phyloP scores from a whole-genome alignment of 2,113 vertebrate genomes.

The Macrotis lagotis region DNA sequence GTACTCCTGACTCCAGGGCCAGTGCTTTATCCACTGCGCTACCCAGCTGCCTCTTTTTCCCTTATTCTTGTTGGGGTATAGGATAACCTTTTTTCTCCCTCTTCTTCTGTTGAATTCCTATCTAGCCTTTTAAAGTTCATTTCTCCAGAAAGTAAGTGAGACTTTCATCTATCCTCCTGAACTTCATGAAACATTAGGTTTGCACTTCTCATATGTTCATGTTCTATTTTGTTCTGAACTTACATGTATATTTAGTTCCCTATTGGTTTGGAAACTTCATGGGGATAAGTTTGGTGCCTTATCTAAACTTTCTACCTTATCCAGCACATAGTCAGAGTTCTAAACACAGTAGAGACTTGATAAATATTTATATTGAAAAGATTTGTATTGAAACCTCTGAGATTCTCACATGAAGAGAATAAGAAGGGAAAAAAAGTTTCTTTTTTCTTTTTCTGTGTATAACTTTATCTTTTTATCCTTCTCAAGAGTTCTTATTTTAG shows the following conservation, averaged over 20 bases:
- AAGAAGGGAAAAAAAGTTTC: not conserved
- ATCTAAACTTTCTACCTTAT: not conserved
- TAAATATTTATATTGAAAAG: not conserved
- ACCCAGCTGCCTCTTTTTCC: too few relatives aligned
- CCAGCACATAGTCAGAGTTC: not conserved
- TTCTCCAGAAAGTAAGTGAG: not conserved
- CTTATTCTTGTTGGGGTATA: not conserved
- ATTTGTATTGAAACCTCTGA: not conserved
- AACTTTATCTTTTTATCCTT: not conserved
- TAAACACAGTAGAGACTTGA: not conserved
- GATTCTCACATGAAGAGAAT: not conserved
- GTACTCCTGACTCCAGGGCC: too few relatives aligned
- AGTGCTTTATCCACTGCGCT: too few relatives aligned
- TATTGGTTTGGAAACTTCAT: not conserved
- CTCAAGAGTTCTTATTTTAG: not conserved
- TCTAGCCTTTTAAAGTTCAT: not conserved
- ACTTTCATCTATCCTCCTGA: not conserved
- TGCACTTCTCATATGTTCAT: not conserved
- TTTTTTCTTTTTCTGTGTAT: not conserved
- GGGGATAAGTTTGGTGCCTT: not conserved
- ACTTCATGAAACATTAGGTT: not conserved
- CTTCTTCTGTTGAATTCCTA: not conserved
- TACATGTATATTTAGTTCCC: not conserved
- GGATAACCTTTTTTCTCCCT: not conserved
- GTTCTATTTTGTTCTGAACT: not conserved